Base-by-base conservation (phyloP, 2,888 invertebrate species). In the Reticulitermes lucifugus region DNA sequence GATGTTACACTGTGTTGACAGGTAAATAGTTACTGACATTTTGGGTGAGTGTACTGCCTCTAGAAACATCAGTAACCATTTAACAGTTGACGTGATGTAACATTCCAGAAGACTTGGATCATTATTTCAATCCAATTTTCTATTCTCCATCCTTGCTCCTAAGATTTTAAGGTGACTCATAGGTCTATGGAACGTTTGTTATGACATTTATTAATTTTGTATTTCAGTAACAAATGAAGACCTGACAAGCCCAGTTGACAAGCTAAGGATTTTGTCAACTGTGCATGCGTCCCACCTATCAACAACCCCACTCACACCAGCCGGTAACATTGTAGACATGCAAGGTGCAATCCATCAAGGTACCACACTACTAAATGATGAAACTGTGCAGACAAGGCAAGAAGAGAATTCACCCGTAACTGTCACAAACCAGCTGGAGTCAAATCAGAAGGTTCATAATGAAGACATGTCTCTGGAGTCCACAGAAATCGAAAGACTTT, bases 311-410 rank as follows among this genome's bases (percentile, higher is more conserved):
- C 90, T 90, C 41, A 89, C 91, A 22, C 91, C 91, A 46, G 89
- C 89, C 29, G 92, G 92, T 59, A 94, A 93, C 88, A 94, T 94
- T 84, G 93, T 94, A 0, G 94, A 95, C 89, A 94, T 94, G 93
- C 94, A 95, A 89, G 94, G 94, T 1, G 92, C 84, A 21, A 84
- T 86, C 21, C 86, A 86, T 35, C 86, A 84, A 43, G 70, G 70
- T 18, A 59, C 51, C 79, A 77, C n/a, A 25, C n/a, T 7, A 25
- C 9, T n/a, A 79, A 79, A 35, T 75, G 77, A 65, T 21, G 77
- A 77, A 51, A 18, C 43, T 46, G 22, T n/a, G 5, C 77, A 22
- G 12, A n/a, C 22, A 2, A 77, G 41, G 12, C 77, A 46, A 22
- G 51, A 77, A n/a, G 77, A 77, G 9, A 51, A 3, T n/a, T 35